Evolutionary conservation across 2,113 vertebrate species (phyloP), one percentile per base, ranked within the genome.

Genomic region (Sander lucioperca): DNA sequence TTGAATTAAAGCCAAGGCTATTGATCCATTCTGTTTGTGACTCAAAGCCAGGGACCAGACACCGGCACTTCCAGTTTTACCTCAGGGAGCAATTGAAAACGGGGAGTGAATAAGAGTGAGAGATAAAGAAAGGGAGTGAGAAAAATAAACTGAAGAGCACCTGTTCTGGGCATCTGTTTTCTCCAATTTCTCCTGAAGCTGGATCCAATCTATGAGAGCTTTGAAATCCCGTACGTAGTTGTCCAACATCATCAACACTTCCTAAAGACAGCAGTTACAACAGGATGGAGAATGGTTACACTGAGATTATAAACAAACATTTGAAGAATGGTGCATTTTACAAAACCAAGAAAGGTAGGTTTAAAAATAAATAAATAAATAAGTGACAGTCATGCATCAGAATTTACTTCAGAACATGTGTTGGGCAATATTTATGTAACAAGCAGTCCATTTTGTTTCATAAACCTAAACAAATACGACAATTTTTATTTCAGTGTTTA

Each of bases 201-300:
- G 98, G 90, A 99, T 98, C 98, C 98, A 99, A 91, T 99, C 98
- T 80, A 99, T 99, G 88, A 99, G 92, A 33, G 98, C 98, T 95
- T 99, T 99, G 93, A 99, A 99, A 89, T 99, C 98, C 69, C 98
- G 95, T 7, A 99, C 98, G 5, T 99, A 99, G 93, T 99, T 99
- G 95, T 99, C 97, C 86, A 99, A 92, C 97, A 99, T 99, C 98
- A 99, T 99, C 85, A 99, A 86, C 74, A 99, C 98, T 91, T 99
- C 98, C 98, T 99, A 63, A 25, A 79, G 7, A 86, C 10, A 83
- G 48, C 85, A 80, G 36, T 25, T 3, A 77, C 14, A 69, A 61
- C 3, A n/a, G 21, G 12, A 69, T 18, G 1, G 9, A 45, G 30
- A 21, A 93, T 15, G 30, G 1, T 21, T 9, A 43, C 19, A 36